Conservation (phyloP, 2,888 invertebrate species). For the Dichetophora obliterata region DNA sequence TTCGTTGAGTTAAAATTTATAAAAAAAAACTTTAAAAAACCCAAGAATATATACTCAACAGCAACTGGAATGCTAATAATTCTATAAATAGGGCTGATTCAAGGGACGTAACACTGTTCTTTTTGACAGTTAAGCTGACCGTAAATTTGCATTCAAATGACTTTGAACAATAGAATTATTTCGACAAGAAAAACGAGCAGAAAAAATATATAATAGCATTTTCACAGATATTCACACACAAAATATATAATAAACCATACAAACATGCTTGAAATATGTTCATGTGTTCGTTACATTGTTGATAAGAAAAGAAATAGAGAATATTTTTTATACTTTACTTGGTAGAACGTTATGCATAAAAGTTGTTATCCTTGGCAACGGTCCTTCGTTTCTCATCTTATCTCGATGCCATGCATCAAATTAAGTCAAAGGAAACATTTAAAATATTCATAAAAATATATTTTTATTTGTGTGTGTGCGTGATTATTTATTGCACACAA, state of each 20-base stretch:
- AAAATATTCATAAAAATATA: slow-evolving; percentile 17
- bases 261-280: background rate
- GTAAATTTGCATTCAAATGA: slow-evolving; percentile 61
- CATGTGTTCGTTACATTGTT: background rate
- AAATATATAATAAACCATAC: background rate
- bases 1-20: background rate
- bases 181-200: background rate
- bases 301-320: background rate
- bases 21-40: background rate
- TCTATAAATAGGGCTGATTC: background rate
- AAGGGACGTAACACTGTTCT: background rate
- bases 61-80: background rate
- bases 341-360: background rate
- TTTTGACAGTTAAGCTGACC: slow-evolving; percentile 62
- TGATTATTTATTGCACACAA: too few relatives aligned
- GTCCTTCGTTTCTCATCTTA: background rate
- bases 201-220: background rate
- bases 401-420: slow-evolving; percentile 23
- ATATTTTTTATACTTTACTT: background rate
- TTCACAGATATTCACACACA: background rate
- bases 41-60: background rate
- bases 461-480: background rate
- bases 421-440: slow-evolving; percentile 15
- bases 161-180: slow-evolving; percentile 34
- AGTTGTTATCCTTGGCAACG: background rate